phyloP scores from a whole-genome alignment of 2,797 vertebrate genomes.

The Betta splendens region DNA sequence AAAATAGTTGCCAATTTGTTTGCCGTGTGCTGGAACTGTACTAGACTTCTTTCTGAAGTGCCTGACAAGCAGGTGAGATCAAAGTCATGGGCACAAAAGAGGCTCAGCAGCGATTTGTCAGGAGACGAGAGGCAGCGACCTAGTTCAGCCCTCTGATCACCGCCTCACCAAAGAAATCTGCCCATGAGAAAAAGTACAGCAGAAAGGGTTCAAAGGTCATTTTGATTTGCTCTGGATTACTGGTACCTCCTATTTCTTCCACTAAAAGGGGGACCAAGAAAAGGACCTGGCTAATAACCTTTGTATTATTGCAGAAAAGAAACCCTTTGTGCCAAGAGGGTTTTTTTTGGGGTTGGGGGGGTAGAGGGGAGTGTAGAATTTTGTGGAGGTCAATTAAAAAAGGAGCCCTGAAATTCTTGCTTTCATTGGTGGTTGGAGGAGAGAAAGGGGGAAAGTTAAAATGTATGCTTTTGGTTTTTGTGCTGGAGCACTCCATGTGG shows the following conservation, averaged over 20 bases:
- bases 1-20: conserved; percentile 90
- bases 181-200: conserved; percentile 91
- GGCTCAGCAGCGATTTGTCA: conserved; percentile 93
- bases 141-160: conserved; percentile 87
- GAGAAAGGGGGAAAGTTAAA: conserved; percentile 64
- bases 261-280: conserved; percentile 73
- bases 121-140: conserved; percentile 89
- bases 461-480: conserved; percentile 67
- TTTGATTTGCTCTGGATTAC: conserved; percentile 90
- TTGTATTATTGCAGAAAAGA: conserved; percentile 79
- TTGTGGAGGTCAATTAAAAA: conserved; percentile 79
- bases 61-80: conserved; percentile 97
- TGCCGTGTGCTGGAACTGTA: conserved; percentile 89
- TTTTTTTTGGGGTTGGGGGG: conserved; percentile 41
- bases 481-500: conserved; percentile 44
- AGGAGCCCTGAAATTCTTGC: conserved; percentile 79
- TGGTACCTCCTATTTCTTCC: conserved; percentile 77
- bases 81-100: conserved; percentile 91
- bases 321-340: conserved; percentile 81
- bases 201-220: conserved; percentile 92
- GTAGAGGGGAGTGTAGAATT: conserved; percentile 50
- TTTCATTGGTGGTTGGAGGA: conserved; percentile 71
- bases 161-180: conserved; percentile 85
- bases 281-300: conserved; percentile 85
- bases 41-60: conserved; percentile 84